Evolutionary conservation across 2,113 vertebrate species (phyloP).

Genomic region (Scomber japonicus): DNA sequence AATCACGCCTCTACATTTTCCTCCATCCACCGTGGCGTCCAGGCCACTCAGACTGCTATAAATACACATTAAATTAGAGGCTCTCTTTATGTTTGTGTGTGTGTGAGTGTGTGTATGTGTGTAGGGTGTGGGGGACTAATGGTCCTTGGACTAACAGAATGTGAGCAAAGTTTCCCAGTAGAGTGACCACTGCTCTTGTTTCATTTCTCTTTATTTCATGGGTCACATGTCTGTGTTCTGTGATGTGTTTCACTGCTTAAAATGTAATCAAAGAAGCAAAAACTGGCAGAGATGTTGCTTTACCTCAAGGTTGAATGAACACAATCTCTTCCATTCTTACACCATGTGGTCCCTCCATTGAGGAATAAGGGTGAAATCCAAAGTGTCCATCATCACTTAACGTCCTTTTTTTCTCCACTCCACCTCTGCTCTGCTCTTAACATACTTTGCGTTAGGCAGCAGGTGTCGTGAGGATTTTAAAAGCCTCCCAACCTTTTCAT

Average conservation of each 20-base stretch:
- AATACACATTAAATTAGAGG: slow-evolving; percentile 77
- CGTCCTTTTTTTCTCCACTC: neutral
- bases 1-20: slow-evolving; percentile 72
- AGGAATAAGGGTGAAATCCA: neutral
- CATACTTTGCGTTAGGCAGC: slow-evolving; percentile 50
- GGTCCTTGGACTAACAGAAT: slow-evolving; percentile 5
- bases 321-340: neutral
- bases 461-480: slow-evolving; percentile 68
- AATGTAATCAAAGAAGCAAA: too few relatives aligned
- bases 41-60: slow-evolving; percentile 66
- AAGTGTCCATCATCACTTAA: slow-evolving; percentile 27
- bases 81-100: slow-evolving; percentile 23
- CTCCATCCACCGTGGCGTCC: slow-evolving; percentile 65
- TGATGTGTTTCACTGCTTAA: neutral
- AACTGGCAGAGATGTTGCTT: neutral
- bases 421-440: slow-evolving; percentile 33
- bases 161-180: neutral
- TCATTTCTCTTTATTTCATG: neutral
- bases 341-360: slow-evolving; percentile 2
- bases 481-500: slow-evolving; percentile 69
- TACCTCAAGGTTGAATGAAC: neutral
- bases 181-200: slow-evolving; percentile 12
- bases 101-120: slow-evolving; percentile 15
- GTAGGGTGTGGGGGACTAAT: slow-evolving; percentile 16
- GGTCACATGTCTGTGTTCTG: neutral